Base-by-base conservation (phyloP, 2,888 invertebrate species). In the Ophioninae sp. region DNA sequence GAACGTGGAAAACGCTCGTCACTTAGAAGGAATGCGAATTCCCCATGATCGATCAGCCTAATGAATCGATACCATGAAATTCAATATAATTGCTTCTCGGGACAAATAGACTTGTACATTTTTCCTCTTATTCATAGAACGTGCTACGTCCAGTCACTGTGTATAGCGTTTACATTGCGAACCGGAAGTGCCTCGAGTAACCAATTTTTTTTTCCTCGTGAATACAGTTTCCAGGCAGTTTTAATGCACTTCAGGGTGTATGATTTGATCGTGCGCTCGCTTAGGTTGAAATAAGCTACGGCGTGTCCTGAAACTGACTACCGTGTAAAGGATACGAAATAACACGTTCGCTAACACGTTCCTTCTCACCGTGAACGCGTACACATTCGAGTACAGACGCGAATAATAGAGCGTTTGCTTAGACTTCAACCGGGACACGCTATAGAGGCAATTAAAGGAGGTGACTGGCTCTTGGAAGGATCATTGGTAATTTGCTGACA, bases 371-470 rank as follows among this genome's bases (percentile, higher is more conserved):
- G 61, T 61, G 68, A 20, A 20, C 20, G 37, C n/a, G 37, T 0
- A 39, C 17, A 39, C 30, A 37, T 37, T 30, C 5, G 13, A 6
- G 17, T 17, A 65, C 57, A 8, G 7, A 61, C 41, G 21, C 17
- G 23, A 67, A 83, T 64, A 59, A 80, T 80, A 44, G 57, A 80
- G 30, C 64, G 76, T 76, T 79, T 41, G 37, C 44, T 67, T 72
- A 56, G 39, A 64, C 61, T 57, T 75, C 50, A 74, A 75, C 23
- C 74, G 70, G 67, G 72, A 84, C 73, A 73, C 62, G 64, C 59
- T 7, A 41, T 74, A 44, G 78, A 59, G 88, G 90, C 92, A 92
- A 92, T 92, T 92, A 92, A 92, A 88, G 82, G 88, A 90, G 89
- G 91, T 92, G 92, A 92, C 92, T 90, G 87, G 88, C 76, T 67